Conservation (phyloP, 2,797 vertebrate genomes). For the Hypotaenidia okinawae region DNA sequence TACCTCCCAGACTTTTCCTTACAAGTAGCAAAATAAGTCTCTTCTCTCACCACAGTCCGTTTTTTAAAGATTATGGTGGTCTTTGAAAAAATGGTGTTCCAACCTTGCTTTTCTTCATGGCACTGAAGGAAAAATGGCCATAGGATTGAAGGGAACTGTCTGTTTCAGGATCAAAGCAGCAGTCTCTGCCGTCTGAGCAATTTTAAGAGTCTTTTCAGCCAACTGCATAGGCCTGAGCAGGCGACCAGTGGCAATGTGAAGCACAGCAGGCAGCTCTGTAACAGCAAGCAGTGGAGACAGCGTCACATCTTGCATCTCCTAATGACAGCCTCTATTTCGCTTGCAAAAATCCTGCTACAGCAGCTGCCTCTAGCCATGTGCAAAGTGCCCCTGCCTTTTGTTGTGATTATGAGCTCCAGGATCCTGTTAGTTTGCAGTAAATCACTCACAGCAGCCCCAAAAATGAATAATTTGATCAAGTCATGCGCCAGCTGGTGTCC, state of each 20-base stretch:
- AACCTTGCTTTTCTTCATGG: not conserved
- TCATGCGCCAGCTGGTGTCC: constrained; percentile 51
- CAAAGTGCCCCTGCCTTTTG: not conserved
- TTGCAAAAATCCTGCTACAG: not conserved
- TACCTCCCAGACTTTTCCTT: not conserved
- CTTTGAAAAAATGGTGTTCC: not conserved
- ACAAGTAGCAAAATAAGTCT: not conserved
- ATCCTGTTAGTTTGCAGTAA: constrained; percentile 33
- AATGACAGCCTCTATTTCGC: not conserved
- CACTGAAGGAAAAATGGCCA: not conserved
- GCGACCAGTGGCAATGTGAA: not conserved
- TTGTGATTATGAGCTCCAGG: constrained; percentile 43
- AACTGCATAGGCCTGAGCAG: not conserved
- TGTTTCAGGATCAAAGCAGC: constrained; percentile 10
- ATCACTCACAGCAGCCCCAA: constrained; percentile 65
- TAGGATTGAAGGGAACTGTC: not conserved
- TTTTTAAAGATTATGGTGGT: not conserved
- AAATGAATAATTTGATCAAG: constrained; percentile 63
- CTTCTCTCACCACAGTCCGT: not conserved
- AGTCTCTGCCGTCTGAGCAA: not conserved
- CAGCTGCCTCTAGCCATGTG: not conserved
- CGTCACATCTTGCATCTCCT: not conserved
- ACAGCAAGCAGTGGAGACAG: not conserved
- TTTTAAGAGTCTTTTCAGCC: not conserved
- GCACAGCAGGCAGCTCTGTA: constrained; percentile 10